phyloP scores from a whole-genome alignment of 1,140 invertebrate genomes.

The Heterodera carotae region DNA sequence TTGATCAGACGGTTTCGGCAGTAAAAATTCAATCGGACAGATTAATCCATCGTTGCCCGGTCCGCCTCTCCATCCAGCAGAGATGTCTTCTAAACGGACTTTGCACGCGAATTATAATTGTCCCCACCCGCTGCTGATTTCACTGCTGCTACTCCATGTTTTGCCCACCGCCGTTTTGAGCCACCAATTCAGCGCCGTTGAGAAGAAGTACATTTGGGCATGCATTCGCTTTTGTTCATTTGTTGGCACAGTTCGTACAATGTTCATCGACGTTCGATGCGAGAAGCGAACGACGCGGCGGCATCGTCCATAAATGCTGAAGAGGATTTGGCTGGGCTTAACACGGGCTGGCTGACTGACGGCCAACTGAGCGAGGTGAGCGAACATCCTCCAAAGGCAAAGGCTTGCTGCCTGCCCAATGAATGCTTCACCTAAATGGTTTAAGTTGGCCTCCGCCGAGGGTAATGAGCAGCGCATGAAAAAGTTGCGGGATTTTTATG shows the following conservation, averaged over 20 bases:
- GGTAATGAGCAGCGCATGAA: constrained; percentile 7
- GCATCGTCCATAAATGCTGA: constrained; percentile 7
- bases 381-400: background rate
- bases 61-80: too few species aligned
- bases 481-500: constrained; percentile 31
- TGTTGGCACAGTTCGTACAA: background rate
- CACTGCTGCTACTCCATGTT: too few species aligned
- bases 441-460: constrained; percentile 1
- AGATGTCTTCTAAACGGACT: background rate
- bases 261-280: background rate
- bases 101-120: constrained; percentile 1
- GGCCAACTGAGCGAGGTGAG: constrained; percentile 37
- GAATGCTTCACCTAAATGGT: too few species aligned
- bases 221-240: background rate
- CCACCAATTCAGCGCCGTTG: background rate
- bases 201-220: too few species aligned
- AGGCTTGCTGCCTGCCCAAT: too few species aligned
- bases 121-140: background rate
- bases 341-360: constrained; percentile 37
- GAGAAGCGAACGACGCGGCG: background rate
- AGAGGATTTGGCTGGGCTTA: constrained; percentile 16
- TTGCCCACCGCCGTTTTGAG: background rate
- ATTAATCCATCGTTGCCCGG: background rate
- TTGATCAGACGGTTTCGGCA: background rate
- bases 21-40: background rate